phyloP scores from a whole-genome alignment of 2,113 vertebrate genomes.

The Apodemus speciosus region DNA sequence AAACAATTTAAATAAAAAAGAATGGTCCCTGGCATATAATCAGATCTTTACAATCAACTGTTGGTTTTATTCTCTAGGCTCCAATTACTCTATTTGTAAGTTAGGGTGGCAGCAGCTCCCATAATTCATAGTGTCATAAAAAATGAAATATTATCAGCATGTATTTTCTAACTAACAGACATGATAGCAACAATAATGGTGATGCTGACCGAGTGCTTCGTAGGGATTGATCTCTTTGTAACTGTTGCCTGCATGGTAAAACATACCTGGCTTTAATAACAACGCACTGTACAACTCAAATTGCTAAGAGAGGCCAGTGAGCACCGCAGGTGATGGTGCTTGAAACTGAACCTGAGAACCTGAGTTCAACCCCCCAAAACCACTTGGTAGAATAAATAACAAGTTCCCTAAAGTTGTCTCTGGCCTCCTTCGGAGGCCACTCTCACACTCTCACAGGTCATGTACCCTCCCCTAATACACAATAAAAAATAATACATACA shows the following conservation, averaged over 20 bases:
- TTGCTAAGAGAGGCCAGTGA: background rate
- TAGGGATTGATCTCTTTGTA: background rate
- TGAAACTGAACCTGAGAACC: background rate
- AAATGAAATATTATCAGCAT: background rate
- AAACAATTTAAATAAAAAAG: background rate
- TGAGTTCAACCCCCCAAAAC: background rate
- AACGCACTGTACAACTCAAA: background rate
- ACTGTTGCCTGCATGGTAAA: no score
- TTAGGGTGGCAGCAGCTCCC: background rate
- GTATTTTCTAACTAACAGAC: background rate
- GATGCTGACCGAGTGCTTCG: background rate
- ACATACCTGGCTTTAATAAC: background rate
- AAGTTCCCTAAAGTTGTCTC: background rate
- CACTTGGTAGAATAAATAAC: background rate
- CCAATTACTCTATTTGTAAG: conserved; percentile 8
- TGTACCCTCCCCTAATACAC: background rate
- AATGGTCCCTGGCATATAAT: background rate
- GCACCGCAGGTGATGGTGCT: background rate
- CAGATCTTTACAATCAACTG: background rate
- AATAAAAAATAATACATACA: background rate
- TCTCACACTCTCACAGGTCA: background rate
- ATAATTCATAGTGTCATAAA: background rate
- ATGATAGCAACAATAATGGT: background rate
- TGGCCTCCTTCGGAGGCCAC: no score
- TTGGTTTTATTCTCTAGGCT: background rate